Conservation (phyloP, 1,140 invertebrate genomes). For the Aphelinus certus region DNA sequence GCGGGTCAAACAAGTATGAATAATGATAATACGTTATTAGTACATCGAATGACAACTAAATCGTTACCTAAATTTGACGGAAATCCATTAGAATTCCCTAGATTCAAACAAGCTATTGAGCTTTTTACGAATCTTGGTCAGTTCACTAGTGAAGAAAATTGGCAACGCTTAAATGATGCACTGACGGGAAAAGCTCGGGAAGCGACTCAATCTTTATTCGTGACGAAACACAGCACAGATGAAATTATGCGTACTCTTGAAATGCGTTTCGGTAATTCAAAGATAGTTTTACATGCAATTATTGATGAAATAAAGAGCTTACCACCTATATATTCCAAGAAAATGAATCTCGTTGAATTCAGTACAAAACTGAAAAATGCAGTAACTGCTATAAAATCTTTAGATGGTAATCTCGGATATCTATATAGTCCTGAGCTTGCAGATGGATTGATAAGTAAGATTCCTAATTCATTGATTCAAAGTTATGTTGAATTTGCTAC, state of each 20-base stretch:
- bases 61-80: constrained; percentile 3
- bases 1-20: no score
- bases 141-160: constrained; percentile 1
- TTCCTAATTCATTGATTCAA: not conserved
- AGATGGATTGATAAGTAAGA: not conserved
- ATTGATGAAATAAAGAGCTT: constrained; percentile 2
- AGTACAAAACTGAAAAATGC: not conserved
- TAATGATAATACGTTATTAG: not conserved
- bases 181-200: constrained; percentile 5
- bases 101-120: constrained; percentile 10
- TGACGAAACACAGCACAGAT: not conserved
- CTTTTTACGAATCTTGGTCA: not conserved
- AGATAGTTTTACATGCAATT: not conserved
- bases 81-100: constrained; percentile 10
- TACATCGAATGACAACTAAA: constrained; percentile 1
- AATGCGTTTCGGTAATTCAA: constrained; percentile 8
- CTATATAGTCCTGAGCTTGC: constrained; percentile 3
- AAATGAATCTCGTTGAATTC: not conserved
- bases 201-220: not conserved
- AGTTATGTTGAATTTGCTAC: not conserved
- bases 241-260: constrained; percentile 1
- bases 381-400: constrained; percentile 4
- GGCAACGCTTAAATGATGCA: constrained; percentile 2
- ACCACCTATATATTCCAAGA: not conserved
- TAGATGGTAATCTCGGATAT: not conserved